These are phyloP conservation scores for Hypomesus transpacificus DNA, from an alignment of 2,113 vertebrate species.

Conservation along the genomic window DNA sequence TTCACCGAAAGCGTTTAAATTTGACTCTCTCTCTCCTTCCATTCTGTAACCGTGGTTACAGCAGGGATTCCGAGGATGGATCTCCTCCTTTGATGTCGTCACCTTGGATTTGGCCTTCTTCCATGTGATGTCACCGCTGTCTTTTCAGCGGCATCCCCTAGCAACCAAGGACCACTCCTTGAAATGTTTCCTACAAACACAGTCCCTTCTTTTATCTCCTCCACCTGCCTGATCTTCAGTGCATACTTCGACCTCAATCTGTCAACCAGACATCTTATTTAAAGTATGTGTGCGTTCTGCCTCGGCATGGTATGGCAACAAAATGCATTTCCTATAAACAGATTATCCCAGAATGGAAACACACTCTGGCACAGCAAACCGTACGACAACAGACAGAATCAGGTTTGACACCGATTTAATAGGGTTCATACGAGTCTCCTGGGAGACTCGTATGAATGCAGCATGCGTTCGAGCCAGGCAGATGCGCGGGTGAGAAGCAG, in stretches of 20 bases:
- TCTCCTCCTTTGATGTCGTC: conserved; percentile 2
- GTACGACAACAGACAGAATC: not conserved
- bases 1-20: conserved; percentile 31
- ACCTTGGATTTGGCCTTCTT: not conserved
- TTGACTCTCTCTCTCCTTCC: conserved; percentile 24
- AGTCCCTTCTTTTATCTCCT: conserved; percentile 15
- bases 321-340: not conserved
- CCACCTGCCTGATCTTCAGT: conserved; percentile 6
- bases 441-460: not conserved
- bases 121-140: conserved; percentile 1
- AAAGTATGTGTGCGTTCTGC: not conserved
- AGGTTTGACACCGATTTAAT: not conserved
- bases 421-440: not conserved
- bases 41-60: conserved; percentile 37
- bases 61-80: conserved; percentile 16
- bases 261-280: conserved; percentile 6
- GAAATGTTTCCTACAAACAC: not conserved
- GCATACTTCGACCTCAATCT: conserved; percentile 27
- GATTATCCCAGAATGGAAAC: not conserved
- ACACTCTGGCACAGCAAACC: not conserved
- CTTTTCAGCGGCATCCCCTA: not conserved
- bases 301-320: not conserved
- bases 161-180: not conserved
- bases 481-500: not conserved
- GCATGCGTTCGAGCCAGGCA: not conserved